Evolutionary conservation across 2,888 invertebrate species (phyloP).

Genomic region (Drosophila histrio): DNA sequence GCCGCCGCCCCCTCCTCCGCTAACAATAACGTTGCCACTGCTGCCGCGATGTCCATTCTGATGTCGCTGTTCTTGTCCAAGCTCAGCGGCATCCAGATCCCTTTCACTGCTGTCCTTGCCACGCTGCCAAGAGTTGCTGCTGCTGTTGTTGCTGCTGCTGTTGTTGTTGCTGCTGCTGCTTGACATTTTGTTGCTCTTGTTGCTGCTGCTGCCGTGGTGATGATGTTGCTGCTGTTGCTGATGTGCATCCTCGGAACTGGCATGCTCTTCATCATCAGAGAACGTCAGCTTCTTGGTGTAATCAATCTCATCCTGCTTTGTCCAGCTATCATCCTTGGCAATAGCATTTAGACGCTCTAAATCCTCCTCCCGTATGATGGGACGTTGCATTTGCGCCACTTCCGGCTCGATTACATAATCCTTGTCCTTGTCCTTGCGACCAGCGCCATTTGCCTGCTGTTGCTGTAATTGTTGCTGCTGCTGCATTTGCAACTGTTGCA

Average conservation of each 20-base stretch:
- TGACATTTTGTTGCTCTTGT: constrained; percentile 6
- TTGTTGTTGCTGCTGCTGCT: constrained; percentile 54
- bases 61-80: constrained; percentile 68
- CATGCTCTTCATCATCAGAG: constrained; percentile 93
- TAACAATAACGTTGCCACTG: constrained; percentile 52
- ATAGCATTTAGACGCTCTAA: constrained; percentile 96
- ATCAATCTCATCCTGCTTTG: constrained; percentile 95
- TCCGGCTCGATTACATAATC: constrained; percentile 85
- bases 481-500: constrained; percentile 20
- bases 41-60: constrained; percentile 85
- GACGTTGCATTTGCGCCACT: constrained; percentile 89
- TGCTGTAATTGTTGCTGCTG: constrained; percentile 23
- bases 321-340: constrained; percentile 95
- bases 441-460: constrained; percentile 56
- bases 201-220: background rate
- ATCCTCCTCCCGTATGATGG: constrained; percentile 97
- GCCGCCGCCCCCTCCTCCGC: constrained; percentile 14
- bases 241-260: constrained; percentile 76
- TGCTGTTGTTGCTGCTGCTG: constrained; percentile 47
- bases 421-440: constrained; percentile 70
- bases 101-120: constrained; percentile 58
- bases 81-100: constrained; percentile 54
- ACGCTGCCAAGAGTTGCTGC: constrained; percentile 66
- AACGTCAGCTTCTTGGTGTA: constrained; percentile 97
- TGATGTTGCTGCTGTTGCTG: constrained; percentile 39